Conservation (phyloP, 2,888 invertebrate genomes). For the Sphinx pinastri region DNA sequence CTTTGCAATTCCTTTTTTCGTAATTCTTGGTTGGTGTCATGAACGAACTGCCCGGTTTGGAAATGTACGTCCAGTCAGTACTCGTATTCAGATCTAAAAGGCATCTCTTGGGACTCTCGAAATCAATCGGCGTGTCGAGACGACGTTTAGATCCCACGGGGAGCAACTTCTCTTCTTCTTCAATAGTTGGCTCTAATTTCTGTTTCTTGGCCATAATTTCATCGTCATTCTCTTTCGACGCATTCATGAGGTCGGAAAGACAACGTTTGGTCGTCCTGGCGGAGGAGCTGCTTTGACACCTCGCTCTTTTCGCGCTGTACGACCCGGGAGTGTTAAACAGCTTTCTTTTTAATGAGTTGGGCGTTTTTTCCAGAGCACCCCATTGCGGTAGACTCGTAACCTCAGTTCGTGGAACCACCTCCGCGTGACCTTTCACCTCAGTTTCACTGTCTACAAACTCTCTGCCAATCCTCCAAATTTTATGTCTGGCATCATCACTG, state of each 20-base stretch:
- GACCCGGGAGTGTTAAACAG: slow-evolving; percentile 47
- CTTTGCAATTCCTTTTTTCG: slow-evolving; percentile 51
- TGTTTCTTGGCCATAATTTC: slow-evolving; percentile 53
- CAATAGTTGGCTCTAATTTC: slow-evolving; percentile 43
- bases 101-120: slow-evolving; percentile 42
- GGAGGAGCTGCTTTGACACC: slow-evolving; percentile 35
- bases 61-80: slow-evolving; percentile 55
- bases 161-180: slow-evolving; percentile 44
- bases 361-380: slow-evolving; percentile 74
- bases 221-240: slow-evolving; percentile 53
- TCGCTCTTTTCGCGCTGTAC: slow-evolving; percentile 45
- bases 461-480: slow-evolving; percentile 88
- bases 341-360: slow-evolving; percentile 74
- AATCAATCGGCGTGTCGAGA: slow-evolving; percentile 50
- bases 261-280: slow-evolving; percentile 68
- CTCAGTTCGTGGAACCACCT: slow-evolving; percentile 51
- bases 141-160: slow-evolving; percentile 60
- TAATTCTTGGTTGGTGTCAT: slow-evolving; percentile 69
- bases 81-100: slow-evolving; percentile 33
- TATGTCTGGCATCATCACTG: slow-evolving; percentile 91
- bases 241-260: slow-evolving; percentile 68
- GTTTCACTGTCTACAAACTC: slow-evolving; percentile 65
- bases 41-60: slow-evolving; percentile 61
- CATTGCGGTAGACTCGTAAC: slow-evolving; percentile 50
- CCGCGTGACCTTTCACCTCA: slow-evolving; percentile 67